Base-by-base conservation (phyloP, 2,888 invertebrate species). In the Plebejus melissa region DNA sequence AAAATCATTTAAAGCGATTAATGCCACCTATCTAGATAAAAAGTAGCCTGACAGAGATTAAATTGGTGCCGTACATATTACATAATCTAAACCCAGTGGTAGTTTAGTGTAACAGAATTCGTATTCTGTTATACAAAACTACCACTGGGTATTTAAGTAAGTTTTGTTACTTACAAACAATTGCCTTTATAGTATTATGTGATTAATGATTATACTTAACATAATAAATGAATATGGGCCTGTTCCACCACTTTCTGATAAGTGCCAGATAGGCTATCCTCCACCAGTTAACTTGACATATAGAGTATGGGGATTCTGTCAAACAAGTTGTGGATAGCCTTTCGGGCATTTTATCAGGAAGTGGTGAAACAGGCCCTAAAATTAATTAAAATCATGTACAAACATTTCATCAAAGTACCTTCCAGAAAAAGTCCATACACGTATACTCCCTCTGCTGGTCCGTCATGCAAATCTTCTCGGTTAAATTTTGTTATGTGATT, bases 351-450 rank as follows among this genome's bases (percentile, higher is more conserved):
- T 41, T 6, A 22, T 41, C 7, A 6, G 41, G 41, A 41, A 41
- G 41, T 41, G 41, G 32, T 32, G 32, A 2, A 32, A 6, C 41
- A 41, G 41, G 41, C 9, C 9, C 1, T 50, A 50, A 3, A 57
- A 57, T n/a, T 4, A n/a, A 57, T 6, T 57, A 16, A n/a, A 57
- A 3, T 57, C 4, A 57, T n/a, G 57, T 57, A 57, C 16, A 57
- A 16, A n/a, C n/a, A 60, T 9, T 22, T n/a, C n/a, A 32, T 28
- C 4, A 3, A 32, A 32, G 4, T 65, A 88, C 98, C 99, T 95
- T 99, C 99, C 60, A 99, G 94, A 88, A 97, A 99, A 65, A 99
- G 92, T 28, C 99, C 99, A 80, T 97, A 95, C 1, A 98, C 97
- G 83, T 98, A 98, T 16, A 98, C 97, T 32, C 99, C 99, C 90